Evolutionary conservation across 2,888 invertebrate genomes (phyloP).

Genomic region (Andrena dorsata): DNA sequence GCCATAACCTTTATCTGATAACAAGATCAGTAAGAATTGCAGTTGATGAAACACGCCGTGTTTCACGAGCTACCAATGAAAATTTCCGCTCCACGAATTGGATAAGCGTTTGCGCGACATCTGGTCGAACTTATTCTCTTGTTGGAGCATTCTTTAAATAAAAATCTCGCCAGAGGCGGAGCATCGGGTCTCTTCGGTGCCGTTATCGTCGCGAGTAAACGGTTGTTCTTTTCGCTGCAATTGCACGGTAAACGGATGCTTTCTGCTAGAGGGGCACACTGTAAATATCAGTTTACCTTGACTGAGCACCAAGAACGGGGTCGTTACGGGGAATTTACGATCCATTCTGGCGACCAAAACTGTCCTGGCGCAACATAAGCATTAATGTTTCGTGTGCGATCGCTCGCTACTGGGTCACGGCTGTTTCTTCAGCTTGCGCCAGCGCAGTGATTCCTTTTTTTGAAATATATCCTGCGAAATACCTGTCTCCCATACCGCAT

Average conservation of each 20-base stretch:
- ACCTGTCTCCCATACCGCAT: neutral
- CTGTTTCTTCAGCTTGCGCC: slow-evolving; percentile 46
- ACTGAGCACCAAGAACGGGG: slow-evolving; percentile 60
- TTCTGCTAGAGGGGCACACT: slow-evolving; percentile 41
- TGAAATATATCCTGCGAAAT: neutral
- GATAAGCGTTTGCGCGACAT: neutral
- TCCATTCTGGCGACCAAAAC: slow-evolving; percentile 68
- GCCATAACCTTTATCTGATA: slow-evolving; percentile 58
- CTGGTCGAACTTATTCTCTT: neutral
- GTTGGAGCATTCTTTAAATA: slow-evolving; percentile 6
- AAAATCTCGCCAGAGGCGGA: slow-evolving; percentile 20
- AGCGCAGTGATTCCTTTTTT: neutral
- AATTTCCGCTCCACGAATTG: neutral
- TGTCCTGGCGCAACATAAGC: slow-evolving; percentile 74
- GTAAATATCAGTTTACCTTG: slow-evolving; percentile 73
- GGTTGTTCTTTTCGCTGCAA: slow-evolving; percentile 38
- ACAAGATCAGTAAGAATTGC: slow-evolving; percentile 58
- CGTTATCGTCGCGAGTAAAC: slow-evolving; percentile 40
- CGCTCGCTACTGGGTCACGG: slow-evolving; percentile 63
- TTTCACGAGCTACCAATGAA: neutral
- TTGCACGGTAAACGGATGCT: slow-evolving; percentile 46
- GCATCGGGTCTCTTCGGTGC: neutral
- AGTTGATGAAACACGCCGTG: slow-evolving; percentile 4
- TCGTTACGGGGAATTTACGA: slow-evolving; percentile 77
- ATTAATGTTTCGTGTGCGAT: slow-evolving; percentile 70